A percentile compares a stretch with the other conserved stretches of the same genome.
phyloP scores from a whole-genome alignment of 2,113 vertebrate species.

The Eolophus roseicapilla region DNA sequence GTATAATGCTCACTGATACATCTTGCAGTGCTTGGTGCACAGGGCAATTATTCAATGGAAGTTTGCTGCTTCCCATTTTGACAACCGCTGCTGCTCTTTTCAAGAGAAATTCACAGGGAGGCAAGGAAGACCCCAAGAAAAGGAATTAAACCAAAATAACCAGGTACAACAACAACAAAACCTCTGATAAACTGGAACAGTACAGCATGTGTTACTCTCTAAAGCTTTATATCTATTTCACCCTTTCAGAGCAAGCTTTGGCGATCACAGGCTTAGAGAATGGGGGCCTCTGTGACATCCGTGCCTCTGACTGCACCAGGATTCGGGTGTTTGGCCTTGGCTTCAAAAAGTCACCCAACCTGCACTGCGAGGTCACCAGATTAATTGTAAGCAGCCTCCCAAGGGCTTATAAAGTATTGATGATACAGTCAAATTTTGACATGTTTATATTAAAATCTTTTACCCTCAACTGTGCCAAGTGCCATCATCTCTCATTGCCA shows the following conservation, averaged over 20 bases:
- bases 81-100: neutral
- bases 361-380: constrained; percentile 73
- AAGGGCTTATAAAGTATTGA: neutral
- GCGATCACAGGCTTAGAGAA: constrained; percentile 76
- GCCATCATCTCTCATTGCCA: neutral
- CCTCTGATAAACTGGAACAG: neutral
- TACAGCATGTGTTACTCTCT: neutral
- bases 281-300: constrained; percentile 68
- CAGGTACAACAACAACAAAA: neutral
- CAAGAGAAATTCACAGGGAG: neutral
- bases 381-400: constrained; percentile 68
- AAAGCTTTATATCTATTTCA: neutral
- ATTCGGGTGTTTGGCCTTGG: constrained; percentile 58
- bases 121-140: neutral
- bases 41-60: neutral
- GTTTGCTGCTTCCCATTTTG: neutral
- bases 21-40: neutral
- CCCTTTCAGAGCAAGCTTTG: constrained; percentile 54
- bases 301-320: constrained; percentile 53
- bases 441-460: neutral
- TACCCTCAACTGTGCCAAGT: neutral
- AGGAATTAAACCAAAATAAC: neutral
- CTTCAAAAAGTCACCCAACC: constrained; percentile 64
- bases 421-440: neutral
- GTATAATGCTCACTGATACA: neutral